Base-by-base conservation (phyloP, 2,113 vertebrate genomes). In the Scalopus aquaticus region DNA sequence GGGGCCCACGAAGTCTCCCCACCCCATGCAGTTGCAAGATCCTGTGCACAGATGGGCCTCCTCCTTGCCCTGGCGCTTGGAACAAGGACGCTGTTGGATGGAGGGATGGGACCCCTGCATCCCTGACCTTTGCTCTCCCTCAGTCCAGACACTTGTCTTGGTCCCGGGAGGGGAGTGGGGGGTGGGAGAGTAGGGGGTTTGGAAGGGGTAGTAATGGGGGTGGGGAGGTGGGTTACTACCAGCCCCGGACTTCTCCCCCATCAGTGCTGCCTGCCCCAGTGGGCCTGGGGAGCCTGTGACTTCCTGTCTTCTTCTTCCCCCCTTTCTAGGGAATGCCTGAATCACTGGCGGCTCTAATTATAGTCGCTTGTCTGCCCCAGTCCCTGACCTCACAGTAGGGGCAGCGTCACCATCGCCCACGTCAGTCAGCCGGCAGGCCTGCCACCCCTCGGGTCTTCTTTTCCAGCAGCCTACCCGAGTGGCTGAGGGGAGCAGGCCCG, bases 291-390 rank as follows among this genome's bases (percentile, higher is more conserved):
- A 17, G 79, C 46, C 60, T 39, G 65, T 5, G n/a, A 42, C 70
- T 90, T 92, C 90, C 93, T 93, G 88, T 49, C 10, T 37, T 17
- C 10, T 37, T 17, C 69, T 42, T 32, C 58, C 32, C 62, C 89
- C 89, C 79, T 56, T 5, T 83, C 80, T 20, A 51, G 83, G 84
- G 88, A 93, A 56, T 77, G 49, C 83, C 62, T 94, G 86, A 87
- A 78, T 97, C 86, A 87, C 64, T 17, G 37, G 77, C 6, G 0
- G 64, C 78, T 86, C 58, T 97, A 93, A 96, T 92, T 93, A 95
- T 5, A 94, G 89, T n/a, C 28, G 16, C 84, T 54, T 1, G n/a
- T 65, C 85, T 69, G 76, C 74, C 76, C 54, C 0, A n/a, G 83
- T 5, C 65, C 30, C 79, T 85, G 88, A 93, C 91, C 74, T 81